Conservation (phyloP, 1,140 invertebrate species). For the Drosophila nigrodunni region DNA sequence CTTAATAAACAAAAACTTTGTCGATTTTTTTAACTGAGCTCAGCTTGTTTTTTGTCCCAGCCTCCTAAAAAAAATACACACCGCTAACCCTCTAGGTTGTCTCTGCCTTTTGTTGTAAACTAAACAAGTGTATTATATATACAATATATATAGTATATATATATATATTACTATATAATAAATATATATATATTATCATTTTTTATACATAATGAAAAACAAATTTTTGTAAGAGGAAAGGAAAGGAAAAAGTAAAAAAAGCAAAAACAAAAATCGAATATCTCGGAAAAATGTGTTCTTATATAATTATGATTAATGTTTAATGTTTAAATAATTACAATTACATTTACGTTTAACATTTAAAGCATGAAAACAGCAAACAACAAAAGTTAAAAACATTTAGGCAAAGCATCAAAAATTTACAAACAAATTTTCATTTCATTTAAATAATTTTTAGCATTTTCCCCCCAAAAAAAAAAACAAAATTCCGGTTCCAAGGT, state of each 20-base stretch:
- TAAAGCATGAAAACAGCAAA: slow-evolving; percentile 49
- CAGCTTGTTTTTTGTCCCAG: slow-evolving; percentile 35
- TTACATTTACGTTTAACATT: slow-evolving; percentile 69
- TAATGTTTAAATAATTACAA: slow-evolving; percentile 72
- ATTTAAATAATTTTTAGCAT: slow-evolving; percentile 55
- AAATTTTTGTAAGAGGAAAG: slow-evolving; percentile 55
- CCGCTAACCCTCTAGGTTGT: slow-evolving; percentile 71
- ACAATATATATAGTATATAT: slow-evolving; percentile 62
- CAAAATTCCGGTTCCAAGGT: slow-evolving; percentile 73
- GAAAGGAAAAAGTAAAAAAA: slow-evolving; percentile 10
- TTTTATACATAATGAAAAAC: slow-evolving; percentile 43
- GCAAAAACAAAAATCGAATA: slow-evolving; percentile 76
- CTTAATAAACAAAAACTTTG: slow-evolving; percentile 44
- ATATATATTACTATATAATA: slow-evolving; percentile 47
- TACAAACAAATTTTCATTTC: slow-evolving; percentile 11
- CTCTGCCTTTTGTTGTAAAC: slow-evolving; percentile 80
- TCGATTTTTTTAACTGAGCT: slow-evolving; percentile 29
- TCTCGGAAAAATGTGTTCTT: slow-evolving; percentile 82
- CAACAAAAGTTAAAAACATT: slow-evolving; percentile 32
- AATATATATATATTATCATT: slow-evolving; percentile 56
- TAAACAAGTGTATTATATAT: slow-evolving; percentile 80
- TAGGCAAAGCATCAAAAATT: slow-evolving; percentile 11
- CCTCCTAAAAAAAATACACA: background rate
- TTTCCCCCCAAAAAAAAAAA: slow-evolving; percentile 35
- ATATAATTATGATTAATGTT: slow-evolving; percentile 78